A percentile compares a stretch with the other conserved stretches of the same genome.
Conservation (phyloP, 2,113 vertebrate genomes). For the Gavialis gangeticus region DNA sequence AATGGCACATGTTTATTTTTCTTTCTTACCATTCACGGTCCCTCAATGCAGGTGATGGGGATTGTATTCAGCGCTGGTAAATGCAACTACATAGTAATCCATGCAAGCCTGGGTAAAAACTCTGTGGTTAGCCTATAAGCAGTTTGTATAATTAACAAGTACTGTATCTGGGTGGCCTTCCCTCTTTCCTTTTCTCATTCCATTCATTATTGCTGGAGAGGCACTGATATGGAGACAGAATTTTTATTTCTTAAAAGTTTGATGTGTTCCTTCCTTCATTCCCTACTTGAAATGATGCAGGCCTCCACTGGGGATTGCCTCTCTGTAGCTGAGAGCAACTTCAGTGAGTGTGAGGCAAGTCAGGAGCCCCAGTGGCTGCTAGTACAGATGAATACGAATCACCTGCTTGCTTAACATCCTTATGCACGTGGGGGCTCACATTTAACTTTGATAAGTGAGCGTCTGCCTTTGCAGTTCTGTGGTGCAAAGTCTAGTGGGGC, state of each 20-base stretch:
- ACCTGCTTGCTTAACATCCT: background rate
- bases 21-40: background rate
- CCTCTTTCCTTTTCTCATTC: background rate
- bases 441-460: background rate
- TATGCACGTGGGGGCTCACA: too few relatives aligned
- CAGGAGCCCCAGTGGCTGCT: background rate
- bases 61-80: background rate
- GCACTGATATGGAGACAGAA: background rate
- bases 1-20: background rate
- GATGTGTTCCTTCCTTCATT: too few relatives aligned
- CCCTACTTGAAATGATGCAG: accelerated
- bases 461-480: background rate
- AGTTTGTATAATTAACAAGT: background rate
- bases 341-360: background rate
- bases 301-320: background rate
- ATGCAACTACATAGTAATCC: background rate
- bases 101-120: background rate
- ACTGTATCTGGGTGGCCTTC: background rate
- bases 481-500: background rate
- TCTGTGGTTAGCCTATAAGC: background rate
- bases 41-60: background rate
- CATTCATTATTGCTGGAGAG: accelerated
- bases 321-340: background rate
- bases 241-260: background rate
- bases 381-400: background rate